phyloP scores from a whole-genome alignment of 2,113 vertebrate species.

The Danio rerio region GRCz12tu NC_133199.1:23477501-23478000 shows the following conservation, averaged over 20 bases:
- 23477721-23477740: not conserved
- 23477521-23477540: no score
- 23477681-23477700: not conserved
- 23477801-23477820: conserved; percentile 38
- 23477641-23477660: not conserved
- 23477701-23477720: not conserved
- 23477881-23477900: conserved; percentile 50
- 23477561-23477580: not conserved
- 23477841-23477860: conserved; percentile 62
- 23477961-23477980: conserved; percentile 66
- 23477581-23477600: not conserved
- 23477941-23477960: conserved; percentile 34
- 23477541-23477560: not conserved
- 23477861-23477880: conserved; percentile 52
- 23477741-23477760: not conserved
- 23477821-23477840: conserved; percentile 35
- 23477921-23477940: conserved; percentile 42
- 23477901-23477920: conserved; percentile 47
- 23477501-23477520: no score
- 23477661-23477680: not conserved
- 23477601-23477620: not conserved
- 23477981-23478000: conserved; percentile 5
- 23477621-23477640: not conserved
- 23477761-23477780: conserved; percentile 30
- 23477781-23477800: not conserved